These are phyloP conservation scores for Pseudoips prasinana DNA, from an alignment of 2,888 invertebrate species.

Conservation along the genomic window DNA sequence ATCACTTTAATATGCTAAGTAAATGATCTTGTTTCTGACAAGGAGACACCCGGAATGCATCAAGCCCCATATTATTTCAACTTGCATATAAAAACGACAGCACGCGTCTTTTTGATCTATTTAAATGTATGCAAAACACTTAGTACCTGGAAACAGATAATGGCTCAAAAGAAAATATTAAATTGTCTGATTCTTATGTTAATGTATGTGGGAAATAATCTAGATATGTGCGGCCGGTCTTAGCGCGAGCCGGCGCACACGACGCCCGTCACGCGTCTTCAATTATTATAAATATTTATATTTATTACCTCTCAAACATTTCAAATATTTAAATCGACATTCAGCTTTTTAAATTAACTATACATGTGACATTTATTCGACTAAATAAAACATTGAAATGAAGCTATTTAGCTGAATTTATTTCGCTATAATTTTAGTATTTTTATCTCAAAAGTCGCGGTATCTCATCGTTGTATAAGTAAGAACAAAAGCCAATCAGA, in stretches of 20 bases:
- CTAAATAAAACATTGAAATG: too few relatives aligned
- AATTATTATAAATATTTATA: conserved; percentile 43
- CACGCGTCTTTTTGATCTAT: conserved; percentile 63
- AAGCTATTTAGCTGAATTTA: too few relatives aligned
- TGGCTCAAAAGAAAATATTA: conserved; percentile 63
- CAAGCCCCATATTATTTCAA: conserved; percentile 42
- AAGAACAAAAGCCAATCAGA: conserved; percentile 79
- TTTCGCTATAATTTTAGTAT: conserved; percentile 33
- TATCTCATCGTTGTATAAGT: conserved; percentile 61
- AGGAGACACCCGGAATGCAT: conserved; percentile 13
- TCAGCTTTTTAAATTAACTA: too few relatives aligned
- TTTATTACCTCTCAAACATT: conserved; percentile 27
- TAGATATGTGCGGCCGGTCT: conserved; percentile 43
- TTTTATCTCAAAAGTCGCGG: conserved; percentile 38
- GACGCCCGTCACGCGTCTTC: conserved; percentile 47
- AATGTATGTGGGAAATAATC: conserved; percentile 68
- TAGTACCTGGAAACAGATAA: conserved; percentile 65
- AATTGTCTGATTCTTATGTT: conserved; percentile 66
- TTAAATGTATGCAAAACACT: conserved; percentile 69
- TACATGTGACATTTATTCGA: too few relatives aligned
- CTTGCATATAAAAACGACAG: conserved; percentile 42
- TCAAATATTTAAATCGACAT: too few relatives aligned
- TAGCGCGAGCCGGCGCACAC: conserved; percentile 48
- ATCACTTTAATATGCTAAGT: conserved; percentile 12
- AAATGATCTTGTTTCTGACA: conserved; percentile 21